These are phyloP conservation scores for Caenorhabditis brenneri DNA, from an alignment of 1,140 invertebrate species.

Conservation along the genomic window DNA sequence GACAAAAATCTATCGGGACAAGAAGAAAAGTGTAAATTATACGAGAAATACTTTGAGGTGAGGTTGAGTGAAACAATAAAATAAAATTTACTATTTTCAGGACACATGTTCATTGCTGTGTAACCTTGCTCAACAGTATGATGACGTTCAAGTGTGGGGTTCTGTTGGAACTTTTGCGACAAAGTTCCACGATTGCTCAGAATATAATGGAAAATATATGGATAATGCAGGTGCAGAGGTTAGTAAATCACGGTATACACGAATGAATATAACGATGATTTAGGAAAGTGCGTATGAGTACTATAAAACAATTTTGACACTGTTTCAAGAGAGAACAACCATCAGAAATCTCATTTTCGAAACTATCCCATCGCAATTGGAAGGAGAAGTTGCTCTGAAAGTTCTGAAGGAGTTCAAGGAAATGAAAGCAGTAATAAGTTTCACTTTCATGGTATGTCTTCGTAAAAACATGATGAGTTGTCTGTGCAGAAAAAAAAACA, in stretches of 20 bases:
- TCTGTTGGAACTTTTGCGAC: constrained; percentile 90
- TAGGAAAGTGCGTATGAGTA: constrained; percentile 45
- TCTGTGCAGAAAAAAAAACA: constrained; percentile 4
- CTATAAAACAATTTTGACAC: constrained; percentile 58
- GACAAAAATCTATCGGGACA: constrained; percentile 75
- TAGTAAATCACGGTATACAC: not conserved
- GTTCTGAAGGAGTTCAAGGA: not conserved
- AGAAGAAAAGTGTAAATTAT: constrained; percentile 74
- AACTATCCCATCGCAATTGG: constrained; percentile 41
- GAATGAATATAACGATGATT: constrained; percentile 6
- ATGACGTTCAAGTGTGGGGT: constrained; percentile 72
- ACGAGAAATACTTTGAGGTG: constrained; percentile 73
- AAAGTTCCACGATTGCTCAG: constrained; percentile 83
- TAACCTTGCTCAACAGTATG: constrained; percentile 74
- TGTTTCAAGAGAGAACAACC: constrained; percentile 83
- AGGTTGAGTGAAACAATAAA: constrained; percentile 47
- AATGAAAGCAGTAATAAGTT: constrained; percentile 37
- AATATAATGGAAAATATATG: constrained; percentile 85
- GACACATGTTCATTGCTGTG: constrained; percentile 77
- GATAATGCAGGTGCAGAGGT: constrained; percentile 75
- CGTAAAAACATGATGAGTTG: no score
- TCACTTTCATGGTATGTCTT: constrained; percentile 59
- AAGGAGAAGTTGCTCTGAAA: not conserved
- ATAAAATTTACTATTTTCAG: constrained; percentile 49
- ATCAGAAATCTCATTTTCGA: constrained; percentile 79